Percentiles rank a stretch among this genome's conserved stretches.
These are phyloP conservation scores for Gopherus evgoodei DNA, from an alignment of 2,113 vertebrate genomes.

Conservation along the genomic window DNA sequence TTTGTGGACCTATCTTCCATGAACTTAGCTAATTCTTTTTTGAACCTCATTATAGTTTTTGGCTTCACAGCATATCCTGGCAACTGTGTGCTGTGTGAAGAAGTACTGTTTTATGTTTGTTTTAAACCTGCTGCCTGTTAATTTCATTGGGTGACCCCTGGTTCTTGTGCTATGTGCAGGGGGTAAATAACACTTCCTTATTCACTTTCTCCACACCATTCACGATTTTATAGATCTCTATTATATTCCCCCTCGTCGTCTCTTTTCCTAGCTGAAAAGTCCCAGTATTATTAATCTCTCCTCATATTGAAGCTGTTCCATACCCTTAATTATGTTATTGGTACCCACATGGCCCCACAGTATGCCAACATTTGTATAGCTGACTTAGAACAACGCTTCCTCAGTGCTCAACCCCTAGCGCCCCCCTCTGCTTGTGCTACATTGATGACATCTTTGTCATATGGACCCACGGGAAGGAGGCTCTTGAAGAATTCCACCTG, in stretches of 20 bases:
- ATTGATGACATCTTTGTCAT: too few relatives aligned
- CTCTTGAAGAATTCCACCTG: too few relatives aligned
- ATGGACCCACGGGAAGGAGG: too few relatives aligned
- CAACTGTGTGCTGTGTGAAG: neutral
- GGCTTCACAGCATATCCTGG: neutral
- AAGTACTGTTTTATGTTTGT: neutral
- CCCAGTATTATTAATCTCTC: neutral
- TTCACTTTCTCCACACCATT: neutral
- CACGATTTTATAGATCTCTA: neutral
- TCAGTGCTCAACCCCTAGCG: too few relatives aligned
- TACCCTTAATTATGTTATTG: neutral
- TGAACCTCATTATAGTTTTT: neutral
- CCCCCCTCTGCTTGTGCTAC: too few relatives aligned
- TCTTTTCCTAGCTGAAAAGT: neutral
- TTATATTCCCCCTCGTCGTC: neutral
- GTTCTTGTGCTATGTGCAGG: neutral
- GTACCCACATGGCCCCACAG: too few relatives aligned
- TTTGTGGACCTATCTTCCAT: too few relatives aligned
- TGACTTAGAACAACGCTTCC: too few relatives aligned
- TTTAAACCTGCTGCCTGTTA: neutral
- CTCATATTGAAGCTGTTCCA: neutral
- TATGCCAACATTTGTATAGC: too few relatives aligned
- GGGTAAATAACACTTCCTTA: neutral
- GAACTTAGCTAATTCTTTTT: neutral
- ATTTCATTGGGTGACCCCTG: neutral